Percentiles rank a stretch among this genome's conserved stretches.
These are phyloP conservation scores for Rotaria macrura DNA, from an alignment of 2,888 invertebrate species.

Conservation along the genomic window DNA sequence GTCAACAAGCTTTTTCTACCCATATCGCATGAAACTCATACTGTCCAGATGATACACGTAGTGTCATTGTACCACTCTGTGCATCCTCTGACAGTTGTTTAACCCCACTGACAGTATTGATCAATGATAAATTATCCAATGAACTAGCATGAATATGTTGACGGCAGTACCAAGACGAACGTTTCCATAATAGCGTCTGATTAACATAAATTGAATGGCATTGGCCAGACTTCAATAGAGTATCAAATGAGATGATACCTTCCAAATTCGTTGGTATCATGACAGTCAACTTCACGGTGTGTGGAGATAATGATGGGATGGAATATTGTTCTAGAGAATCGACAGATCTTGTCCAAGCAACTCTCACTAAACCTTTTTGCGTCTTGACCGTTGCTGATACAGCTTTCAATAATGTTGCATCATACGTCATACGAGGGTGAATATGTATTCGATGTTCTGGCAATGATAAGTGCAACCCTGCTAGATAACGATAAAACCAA, in stretches of 20 bases:
- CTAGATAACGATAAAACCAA: conserved; percentile 16
- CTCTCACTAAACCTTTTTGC: background rate
- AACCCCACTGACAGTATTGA: no score
- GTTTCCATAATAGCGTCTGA: background rate
- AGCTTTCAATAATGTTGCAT: background rate
- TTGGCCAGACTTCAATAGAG: background rate
- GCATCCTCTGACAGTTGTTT: background rate
- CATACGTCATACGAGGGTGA: background rate
- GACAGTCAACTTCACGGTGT: background rate
- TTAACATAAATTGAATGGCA: background rate
- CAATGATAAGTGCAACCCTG: background rate
- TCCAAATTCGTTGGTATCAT: background rate
- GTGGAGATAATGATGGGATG: background rate
- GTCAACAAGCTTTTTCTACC: background rate
- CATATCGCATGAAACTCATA: background rate
- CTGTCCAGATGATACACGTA: background rate
- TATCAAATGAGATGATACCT: background rate
- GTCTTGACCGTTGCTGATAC: background rate
- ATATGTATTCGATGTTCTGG: background rate
- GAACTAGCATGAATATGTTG: background rate
- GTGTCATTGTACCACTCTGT: background rate
- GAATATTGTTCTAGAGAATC: background rate
- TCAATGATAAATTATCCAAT: no score
- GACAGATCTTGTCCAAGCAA: background rate
- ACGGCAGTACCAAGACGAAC: background rate